Percentiles rank a stretch among this genome's conserved stretches.
Conservation (phyloP, 2,888 invertebrate species). For the Phragmatobia fuliginosa region DNA sequence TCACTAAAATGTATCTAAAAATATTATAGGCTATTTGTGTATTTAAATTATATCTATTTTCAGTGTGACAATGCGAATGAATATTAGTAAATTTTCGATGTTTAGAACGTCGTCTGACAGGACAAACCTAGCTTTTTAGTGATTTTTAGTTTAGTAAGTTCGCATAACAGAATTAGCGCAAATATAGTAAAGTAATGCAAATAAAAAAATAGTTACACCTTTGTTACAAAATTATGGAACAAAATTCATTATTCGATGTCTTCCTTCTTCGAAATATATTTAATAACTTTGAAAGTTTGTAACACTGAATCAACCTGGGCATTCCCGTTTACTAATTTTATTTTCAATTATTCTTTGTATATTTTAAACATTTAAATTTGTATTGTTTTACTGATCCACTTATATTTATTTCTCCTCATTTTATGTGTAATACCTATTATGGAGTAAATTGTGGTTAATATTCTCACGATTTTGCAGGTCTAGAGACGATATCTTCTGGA, state of each 20-base stretch:
- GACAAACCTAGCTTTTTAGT: no score
- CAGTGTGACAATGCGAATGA: no score
- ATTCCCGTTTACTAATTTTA: not conserved
- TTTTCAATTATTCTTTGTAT: not conserved
- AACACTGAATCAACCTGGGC: not conserved
- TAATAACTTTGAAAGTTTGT: not conserved
- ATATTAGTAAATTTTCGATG: no score
- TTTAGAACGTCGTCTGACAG: no score
- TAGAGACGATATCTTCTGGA: conserved; percentile 73
- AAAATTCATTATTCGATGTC: not conserved
- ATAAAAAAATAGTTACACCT: not conserved
- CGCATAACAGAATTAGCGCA: no score
- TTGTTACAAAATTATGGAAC: not conserved
- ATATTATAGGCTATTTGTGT: no score
- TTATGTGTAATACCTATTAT: conserved; percentile 13
- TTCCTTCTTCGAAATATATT: not conserved
- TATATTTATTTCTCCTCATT: not conserved
- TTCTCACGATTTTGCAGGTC: conserved; percentile 59
- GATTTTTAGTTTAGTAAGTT: no score
- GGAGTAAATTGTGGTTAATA: conserved; percentile 33
- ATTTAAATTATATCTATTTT: no score
- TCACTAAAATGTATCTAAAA: no score
- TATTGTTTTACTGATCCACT: not conserved
- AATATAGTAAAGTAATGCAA: not conserved
- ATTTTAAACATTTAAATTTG: not conserved